Evolutionary conservation across 2,797 vertebrate genomes (phyloP).

Genomic region (Myotis pilosus): DNA sequence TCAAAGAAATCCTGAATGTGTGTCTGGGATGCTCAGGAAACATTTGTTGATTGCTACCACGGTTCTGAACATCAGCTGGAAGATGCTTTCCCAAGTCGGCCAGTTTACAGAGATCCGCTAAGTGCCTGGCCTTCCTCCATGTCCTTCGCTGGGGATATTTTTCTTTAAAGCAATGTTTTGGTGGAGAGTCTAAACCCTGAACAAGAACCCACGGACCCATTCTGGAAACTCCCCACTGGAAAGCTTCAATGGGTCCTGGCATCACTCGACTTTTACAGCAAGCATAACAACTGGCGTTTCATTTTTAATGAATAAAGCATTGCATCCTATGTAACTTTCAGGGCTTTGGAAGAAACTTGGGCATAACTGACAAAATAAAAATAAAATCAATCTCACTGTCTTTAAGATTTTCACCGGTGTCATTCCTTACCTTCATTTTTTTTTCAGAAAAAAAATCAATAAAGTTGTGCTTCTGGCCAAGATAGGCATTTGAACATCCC

Average conservation of each 20-base stretch:
- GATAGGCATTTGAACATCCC: background rate
- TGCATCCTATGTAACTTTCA: background rate
- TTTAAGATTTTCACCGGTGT: background rate
- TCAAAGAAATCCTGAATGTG: constrained; percentile 60
- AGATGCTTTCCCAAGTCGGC: constrained; percentile 62
- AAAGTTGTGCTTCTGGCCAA: background rate
- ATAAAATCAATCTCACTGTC: background rate
- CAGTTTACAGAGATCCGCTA: constrained; percentile 54
- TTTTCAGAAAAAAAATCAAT: background rate
- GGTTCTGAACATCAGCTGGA: constrained; percentile 68
- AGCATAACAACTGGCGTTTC: constrained; percentile 70
- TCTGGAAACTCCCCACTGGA: constrained; percentile 42
- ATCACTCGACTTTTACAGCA: constrained; percentile 52
- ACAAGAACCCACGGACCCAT: constrained; percentile 48
- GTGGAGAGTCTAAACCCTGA: constrained; percentile 61
- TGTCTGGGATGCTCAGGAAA: constrained; percentile 59
- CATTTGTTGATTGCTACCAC: constrained; percentile 72
- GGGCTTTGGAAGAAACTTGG: background rate
- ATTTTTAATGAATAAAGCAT: constrained; percentile 38
- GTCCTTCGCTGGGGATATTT: constrained; percentile 52
- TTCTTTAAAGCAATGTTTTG: constrained; percentile 67
- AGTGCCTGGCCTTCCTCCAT: constrained; percentile 64
- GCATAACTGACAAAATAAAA: background rate
- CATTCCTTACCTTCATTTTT: background rate
- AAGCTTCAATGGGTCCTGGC: constrained; percentile 67